Conservation (phyloP, 2,797 vertebrate species). For the Melanotaenia boesemani region DNA sequence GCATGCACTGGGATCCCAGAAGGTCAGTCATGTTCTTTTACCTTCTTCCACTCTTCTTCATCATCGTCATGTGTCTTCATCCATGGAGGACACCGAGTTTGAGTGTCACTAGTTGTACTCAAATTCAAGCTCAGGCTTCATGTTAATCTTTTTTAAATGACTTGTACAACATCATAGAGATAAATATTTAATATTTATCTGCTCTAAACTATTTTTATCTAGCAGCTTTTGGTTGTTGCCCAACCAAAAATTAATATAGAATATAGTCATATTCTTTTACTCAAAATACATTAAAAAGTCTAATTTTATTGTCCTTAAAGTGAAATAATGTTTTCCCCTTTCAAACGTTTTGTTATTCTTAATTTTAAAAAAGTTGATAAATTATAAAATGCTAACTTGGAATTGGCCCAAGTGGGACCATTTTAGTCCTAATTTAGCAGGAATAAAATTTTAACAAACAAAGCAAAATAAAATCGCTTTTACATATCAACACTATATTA, state of each 20-base stretch:
- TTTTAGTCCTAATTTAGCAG: too few relatives aligned
- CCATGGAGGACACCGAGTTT: neutral
- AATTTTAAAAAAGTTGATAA: too few relatives aligned
- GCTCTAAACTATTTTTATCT: neutral
- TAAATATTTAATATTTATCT: neutral
- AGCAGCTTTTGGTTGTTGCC: neutral
- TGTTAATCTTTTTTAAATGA: neutral
- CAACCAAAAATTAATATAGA: neutral
- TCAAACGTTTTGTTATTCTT: neutral
- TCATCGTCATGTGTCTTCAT: neutral
- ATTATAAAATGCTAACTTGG: too few relatives aligned
- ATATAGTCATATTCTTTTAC: neutral
- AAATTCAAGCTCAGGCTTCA: neutral
- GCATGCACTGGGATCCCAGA: conserved; percentile 69
- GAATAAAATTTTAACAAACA: too few relatives aligned
- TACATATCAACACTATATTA: too few relatives aligned
- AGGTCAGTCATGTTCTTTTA: conserved; percentile 67
- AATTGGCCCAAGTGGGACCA: too few relatives aligned
- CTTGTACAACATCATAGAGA: neutral
- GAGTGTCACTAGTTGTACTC: neutral
- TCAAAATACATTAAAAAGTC: neutral
- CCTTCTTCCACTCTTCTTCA: neutral
- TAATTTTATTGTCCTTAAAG: too few relatives aligned
- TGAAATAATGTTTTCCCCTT: neutral
- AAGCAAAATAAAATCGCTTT: too few relatives aligned